These are phyloP conservation scores for Odontophorus gujanensis DNA, from an alignment of 2,113 vertebrate species.

Conservation along the genomic window DNA sequence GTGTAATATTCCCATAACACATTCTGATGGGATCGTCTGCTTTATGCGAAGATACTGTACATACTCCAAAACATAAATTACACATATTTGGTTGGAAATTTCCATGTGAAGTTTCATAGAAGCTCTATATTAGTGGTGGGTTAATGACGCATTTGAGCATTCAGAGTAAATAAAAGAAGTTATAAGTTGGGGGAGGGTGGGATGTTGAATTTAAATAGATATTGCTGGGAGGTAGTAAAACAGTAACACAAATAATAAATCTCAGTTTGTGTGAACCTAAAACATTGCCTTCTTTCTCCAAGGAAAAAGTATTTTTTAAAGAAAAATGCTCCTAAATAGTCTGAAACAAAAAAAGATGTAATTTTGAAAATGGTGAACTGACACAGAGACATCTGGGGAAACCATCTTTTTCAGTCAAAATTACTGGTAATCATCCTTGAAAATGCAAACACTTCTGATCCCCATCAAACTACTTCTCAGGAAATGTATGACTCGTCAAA, in stretches of 20 bases:
- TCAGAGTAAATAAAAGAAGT: background rate
- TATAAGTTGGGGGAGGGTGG: fast-evolving
- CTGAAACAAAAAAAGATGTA: conserved; percentile 8
- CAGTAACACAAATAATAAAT: background rate
- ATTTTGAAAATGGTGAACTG: conserved; percentile 53
- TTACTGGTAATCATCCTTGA: conserved; percentile 27
- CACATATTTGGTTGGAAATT: background rate
- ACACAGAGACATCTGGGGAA: conserved; percentile 51
- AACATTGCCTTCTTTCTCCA: background rate
- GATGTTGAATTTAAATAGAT: background rate
- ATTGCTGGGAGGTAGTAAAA: background rate
- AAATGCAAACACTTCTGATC: conserved; percentile 54
- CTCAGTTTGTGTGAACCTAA: background rate
- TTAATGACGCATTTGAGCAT: background rate
- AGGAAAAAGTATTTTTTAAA: background rate
- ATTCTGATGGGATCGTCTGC: background rate
- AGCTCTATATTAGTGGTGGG: background rate
- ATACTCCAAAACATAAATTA: background rate
- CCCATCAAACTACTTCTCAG: conserved; percentile 27
- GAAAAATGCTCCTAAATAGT: background rate
- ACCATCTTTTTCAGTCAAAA: conserved; percentile 57
- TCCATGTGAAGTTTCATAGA: background rate
- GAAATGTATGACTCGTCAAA: conserved; percentile 42
- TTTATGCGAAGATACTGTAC: background rate
- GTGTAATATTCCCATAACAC: background rate